Conservation (phyloP, 2,113 vertebrate genomes). For the Emydura subglobosa region DNA sequence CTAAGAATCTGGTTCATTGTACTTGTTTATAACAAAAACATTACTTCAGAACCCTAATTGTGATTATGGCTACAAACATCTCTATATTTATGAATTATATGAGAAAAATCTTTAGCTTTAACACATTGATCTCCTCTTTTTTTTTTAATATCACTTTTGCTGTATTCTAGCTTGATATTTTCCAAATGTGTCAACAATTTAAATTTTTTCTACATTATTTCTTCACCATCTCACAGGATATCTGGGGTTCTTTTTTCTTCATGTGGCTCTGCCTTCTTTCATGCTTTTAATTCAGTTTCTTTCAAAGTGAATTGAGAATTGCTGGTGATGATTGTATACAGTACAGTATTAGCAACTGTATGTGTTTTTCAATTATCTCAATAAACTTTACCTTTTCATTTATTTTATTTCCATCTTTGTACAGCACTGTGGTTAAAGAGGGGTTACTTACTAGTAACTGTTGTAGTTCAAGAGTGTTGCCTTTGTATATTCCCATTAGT, state of each 20-base stretch:
- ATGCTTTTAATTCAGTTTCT: too few relatives aligned
- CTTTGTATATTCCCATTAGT: too few relatives aligned
- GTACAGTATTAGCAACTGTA: too few relatives aligned
- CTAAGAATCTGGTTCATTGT: background rate
- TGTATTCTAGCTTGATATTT: background rate
- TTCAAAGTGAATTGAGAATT: too few relatives aligned
- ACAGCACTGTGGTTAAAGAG: too few relatives aligned
- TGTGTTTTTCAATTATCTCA: too few relatives aligned
- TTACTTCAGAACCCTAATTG: background rate
- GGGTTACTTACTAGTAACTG: too few relatives aligned
- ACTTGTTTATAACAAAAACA: background rate
- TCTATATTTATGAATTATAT: background rate
- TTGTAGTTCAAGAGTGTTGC: too few relatives aligned
- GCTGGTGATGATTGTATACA: too few relatives aligned
- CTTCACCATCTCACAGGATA: background rate
- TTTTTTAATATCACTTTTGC: background rate
- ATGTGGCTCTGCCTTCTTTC: background rate
- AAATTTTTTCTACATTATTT: background rate
- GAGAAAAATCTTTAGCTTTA: background rate
- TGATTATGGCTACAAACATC: background rate
- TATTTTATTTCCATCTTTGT: background rate
- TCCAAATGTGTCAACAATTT: background rate
- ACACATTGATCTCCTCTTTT: background rate
- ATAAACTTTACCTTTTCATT: background rate
- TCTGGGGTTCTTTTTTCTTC: background rate